A percentile compares a stretch with the other conserved stretches of the same genome.
Evolutionary conservation across 1,140 invertebrate genomes (phyloP).

Genomic region (Calosoma granatense): DNA sequence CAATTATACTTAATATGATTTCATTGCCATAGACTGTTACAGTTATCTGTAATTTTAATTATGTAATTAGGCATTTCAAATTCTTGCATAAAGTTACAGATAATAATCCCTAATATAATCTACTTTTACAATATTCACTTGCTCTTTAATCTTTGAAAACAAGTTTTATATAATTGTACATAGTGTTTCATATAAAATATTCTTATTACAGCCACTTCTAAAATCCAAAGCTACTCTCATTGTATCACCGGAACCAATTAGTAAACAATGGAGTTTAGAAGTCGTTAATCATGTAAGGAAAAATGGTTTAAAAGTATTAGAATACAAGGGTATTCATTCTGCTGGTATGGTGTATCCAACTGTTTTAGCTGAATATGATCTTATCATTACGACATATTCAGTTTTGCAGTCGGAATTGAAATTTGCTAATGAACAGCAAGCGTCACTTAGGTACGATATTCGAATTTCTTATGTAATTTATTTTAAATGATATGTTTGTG

Average conservation of each 20-base stretch:
- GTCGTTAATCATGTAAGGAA: slow-evolving; percentile 53
- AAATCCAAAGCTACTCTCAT: slow-evolving; percentile 57
- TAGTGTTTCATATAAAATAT: slow-evolving; percentile 12
- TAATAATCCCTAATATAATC: too few species aligned
- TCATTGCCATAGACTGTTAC: too few species aligned
- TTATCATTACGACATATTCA: slow-evolving; percentile 65
- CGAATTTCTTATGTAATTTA: slow-evolving; percentile 4
- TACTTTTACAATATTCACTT: too few species aligned
- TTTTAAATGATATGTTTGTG: not conserved
- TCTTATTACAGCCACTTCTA: slow-evolving; percentile 34
- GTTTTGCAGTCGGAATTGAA: slow-evolving; percentile 52
- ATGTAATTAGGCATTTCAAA: not conserved
- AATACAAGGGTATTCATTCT: slow-evolving; percentile 44
- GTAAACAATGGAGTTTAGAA: slow-evolving; percentile 65
- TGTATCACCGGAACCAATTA: slow-evolving; percentile 58
- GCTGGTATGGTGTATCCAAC: slow-evolving; percentile 55
- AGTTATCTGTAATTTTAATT: too few species aligned
- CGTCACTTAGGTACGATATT: slow-evolving; percentile 17
- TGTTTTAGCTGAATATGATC: slow-evolving; percentile 53
- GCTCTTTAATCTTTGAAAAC: not conserved
- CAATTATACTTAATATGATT: too few species aligned
- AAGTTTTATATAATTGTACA: not conserved
- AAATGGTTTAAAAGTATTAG: slow-evolving; percentile 42
- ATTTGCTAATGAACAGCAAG: slow-evolving; percentile 26
- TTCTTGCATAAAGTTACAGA: too few species aligned